Evolutionary conservation across 2,113 vertebrate species (phyloP).

Genomic region (Triplophysa tibetana): DNA sequence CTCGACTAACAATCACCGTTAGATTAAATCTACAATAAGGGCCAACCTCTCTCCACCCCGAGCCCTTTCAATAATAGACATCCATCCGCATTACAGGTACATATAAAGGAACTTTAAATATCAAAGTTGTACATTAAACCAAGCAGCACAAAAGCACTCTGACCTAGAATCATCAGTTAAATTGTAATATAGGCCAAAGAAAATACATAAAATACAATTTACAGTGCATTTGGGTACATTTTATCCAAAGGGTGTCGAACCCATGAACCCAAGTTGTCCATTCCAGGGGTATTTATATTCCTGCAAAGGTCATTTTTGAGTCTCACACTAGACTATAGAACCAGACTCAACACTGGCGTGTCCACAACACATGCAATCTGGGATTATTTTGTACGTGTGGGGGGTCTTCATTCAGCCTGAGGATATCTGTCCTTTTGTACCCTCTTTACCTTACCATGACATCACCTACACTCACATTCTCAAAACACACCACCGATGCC

Average conservation of each 20-base stretch:
- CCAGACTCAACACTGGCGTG: background rate
- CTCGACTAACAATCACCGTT: background rate
- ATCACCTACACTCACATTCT: slow-evolving; percentile 30
- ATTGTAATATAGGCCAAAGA: background rate
- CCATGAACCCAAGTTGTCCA: no score
- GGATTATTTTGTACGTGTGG: slow-evolving; percentile 24
- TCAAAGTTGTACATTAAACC: background rate
- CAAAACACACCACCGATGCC: background rate
- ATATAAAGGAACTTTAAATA: background rate
- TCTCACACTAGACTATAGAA: background rate
- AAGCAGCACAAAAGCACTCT: background rate
- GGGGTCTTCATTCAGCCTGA: slow-evolving; percentile 5
- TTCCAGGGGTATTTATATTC: background rate
- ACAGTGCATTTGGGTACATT: no score
- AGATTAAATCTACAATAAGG: background rate
- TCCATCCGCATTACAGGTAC: background rate
- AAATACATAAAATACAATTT: no score
- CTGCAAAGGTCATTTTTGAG: slow-evolving; percentile 5
- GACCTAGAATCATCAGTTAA: background rate
- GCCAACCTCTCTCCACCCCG: background rate
- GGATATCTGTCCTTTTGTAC: background rate
- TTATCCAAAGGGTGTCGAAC: no score
- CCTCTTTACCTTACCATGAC: slow-evolving; percentile 30
- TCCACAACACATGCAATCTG: slow-evolving; percentile 43
- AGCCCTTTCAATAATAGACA: background rate